Conservation (phyloP, 2,113 vertebrate genomes). For the Epinephelus cyanopodus region DNA sequence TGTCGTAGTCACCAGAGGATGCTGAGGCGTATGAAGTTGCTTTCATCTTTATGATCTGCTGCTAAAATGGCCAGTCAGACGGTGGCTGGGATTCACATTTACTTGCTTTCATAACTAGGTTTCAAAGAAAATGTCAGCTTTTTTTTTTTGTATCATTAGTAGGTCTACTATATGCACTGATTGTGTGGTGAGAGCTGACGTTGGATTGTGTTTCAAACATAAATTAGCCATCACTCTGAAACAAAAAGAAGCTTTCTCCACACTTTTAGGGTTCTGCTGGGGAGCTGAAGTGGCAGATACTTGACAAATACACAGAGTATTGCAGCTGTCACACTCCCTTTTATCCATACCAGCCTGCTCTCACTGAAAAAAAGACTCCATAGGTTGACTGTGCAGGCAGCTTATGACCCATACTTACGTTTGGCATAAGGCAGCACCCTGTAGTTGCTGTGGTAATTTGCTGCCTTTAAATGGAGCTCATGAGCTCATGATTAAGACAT, state of each 20-base stretch:
- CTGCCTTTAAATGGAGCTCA: too few species aligned
- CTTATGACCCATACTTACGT: too few species aligned
- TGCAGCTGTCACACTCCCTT: not conserved
- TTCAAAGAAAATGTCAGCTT: slow-evolving; percentile 30
- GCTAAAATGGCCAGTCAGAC: slow-evolving; percentile 44
- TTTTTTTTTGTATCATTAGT: slow-evolving; percentile 7
- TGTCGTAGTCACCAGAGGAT: slow-evolving; percentile 59
- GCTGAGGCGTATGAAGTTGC: slow-evolving; percentile 43
- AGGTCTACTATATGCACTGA: slow-evolving; percentile 24
- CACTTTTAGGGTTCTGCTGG: not conserved
- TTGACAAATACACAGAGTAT: slow-evolving; percentile 8
- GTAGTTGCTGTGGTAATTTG: too few species aligned
- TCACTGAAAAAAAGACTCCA: too few species aligned
- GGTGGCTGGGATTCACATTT: slow-evolving; percentile 37
- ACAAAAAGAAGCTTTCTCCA: slow-evolving; percentile 26
- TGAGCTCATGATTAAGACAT: too few species aligned
- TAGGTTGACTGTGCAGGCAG: too few species aligned
- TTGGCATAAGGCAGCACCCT: too few species aligned
- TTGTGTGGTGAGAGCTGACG: slow-evolving; percentile 20
- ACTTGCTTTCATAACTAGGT: slow-evolving; percentile 28
- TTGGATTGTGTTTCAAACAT: slow-evolving; percentile 24
- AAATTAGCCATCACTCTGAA: slow-evolving; percentile 11
- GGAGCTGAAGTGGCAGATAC: not conserved
- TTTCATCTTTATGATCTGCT: slow-evolving; percentile 68
- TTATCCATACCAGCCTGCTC: not conserved